phyloP scores from a whole-genome alignment of 2,888 invertebrate genomes.

The Ophion ventricosus region DNA sequence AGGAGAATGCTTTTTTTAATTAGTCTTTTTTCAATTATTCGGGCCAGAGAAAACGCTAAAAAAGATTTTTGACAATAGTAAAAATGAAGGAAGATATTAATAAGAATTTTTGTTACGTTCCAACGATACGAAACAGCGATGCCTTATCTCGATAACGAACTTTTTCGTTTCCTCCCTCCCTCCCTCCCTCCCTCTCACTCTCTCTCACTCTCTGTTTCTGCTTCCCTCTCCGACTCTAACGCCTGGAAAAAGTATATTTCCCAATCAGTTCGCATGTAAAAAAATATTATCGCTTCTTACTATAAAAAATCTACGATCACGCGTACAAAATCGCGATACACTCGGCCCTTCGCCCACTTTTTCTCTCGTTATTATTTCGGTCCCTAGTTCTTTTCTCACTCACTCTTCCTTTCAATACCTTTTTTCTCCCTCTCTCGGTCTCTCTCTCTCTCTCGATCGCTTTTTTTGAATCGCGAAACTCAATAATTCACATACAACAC shows the following conservation, averaged over 20 bases:
- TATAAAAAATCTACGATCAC: constrained; percentile 65
- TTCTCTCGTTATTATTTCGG: not conserved
- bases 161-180: constrained; percentile 8
- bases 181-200: constrained; percentile 14
- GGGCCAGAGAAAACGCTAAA: no score
- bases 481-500: no score
- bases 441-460: not conserved
- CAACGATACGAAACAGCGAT: not conserved
- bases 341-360: constrained; percentile 16
- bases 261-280: constrained; percentile 59
- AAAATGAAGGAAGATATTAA: constrained; percentile 38
- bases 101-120: not conserved
- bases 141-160: no score
- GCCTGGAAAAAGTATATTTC: constrained; percentile 34
- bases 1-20: no score
- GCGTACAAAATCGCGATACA: constrained; percentile 23
- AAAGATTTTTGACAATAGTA: no score
- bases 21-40: no score
- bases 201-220: constrained; percentile 25
- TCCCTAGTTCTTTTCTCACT: constrained; percentile 17
- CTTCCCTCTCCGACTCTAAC: constrained; percentile 14
- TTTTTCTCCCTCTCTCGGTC: not conserved
- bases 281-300: constrained; percentile 67
- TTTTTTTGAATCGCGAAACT: no score
- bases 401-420: not conserved